Evolutionary conservation across 2,888 invertebrate species (phyloP), one percentile per base, ranked within the genome.

Genomic region (Dione vanillae): DNA sequence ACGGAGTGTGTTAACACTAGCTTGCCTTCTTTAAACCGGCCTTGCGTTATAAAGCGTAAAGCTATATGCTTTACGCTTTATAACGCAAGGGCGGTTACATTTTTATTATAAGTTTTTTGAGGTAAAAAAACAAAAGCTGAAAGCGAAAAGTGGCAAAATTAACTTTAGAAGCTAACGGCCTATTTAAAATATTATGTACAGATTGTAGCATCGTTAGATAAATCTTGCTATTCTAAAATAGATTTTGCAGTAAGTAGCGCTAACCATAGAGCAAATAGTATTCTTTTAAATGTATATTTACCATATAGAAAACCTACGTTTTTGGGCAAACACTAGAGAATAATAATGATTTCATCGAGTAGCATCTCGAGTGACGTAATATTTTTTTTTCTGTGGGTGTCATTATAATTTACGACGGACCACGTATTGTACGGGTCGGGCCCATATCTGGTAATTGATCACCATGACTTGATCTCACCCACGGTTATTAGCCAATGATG

Each of bases 371-470:
- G n/a, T 70, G 49, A 70, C 70, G 70, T 70, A 66, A 70, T 41
- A 45, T 61, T 37, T 51, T 40, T 35, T 43, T 52, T 20, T 20
- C 41, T 43, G 70, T 66, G 37, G 70, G 70, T 66, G 70, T 52
- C 59, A 14, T 69, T 65, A 65, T 65, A 49, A 65, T 69, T 41
- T 58, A 11, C n/a, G 58, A 58, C 58, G 47, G 35, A 52, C 51
- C 59, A 66, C 52, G 51, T 51, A 52, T 43, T 54, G 9, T 64
- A 35, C 35, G 52, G 51, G 58, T 8, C 35, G 52, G 51, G 58
- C 5, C 70, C 70, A 70, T 70, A 65, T 73, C 65, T 65, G 70
- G 73, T 61, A 56, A 56, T 12, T 47, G 37, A 51, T 67, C 56
- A 64, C 49, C 59, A 65, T 67, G 64, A 62, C 49, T 67, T 59